Conservation (phyloP, 1,140 invertebrate species). For the Phymorhynchus buccinoides region DNA sequence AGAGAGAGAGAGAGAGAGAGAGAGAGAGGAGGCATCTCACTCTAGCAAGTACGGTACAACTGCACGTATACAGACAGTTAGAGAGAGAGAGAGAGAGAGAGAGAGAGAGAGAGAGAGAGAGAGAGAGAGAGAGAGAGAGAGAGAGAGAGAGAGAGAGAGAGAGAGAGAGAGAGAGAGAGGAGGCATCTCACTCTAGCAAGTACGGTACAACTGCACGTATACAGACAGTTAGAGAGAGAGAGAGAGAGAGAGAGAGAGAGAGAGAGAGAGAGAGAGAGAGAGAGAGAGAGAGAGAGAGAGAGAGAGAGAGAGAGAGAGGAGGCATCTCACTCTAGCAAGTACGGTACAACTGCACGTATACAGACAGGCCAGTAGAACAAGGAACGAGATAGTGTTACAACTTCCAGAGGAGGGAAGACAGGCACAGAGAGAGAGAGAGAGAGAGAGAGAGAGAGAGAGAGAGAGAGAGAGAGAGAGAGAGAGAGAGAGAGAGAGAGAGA, state of each 20-base stretch:
- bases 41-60: background rate
- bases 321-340: no score
- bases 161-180: background rate
- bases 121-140: background rate
- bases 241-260: background rate
- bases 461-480: no score
- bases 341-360: no score
- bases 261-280: background rate
- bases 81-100: background rate
- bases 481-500: no score
- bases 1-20: background rate
- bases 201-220: background rate
- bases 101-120: background rate
- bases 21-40: background rate
- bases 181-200: background rate
- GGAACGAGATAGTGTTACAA: no score
- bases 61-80: background rate
- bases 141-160: background rate
- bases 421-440: no score
- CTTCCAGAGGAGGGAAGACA: no score
- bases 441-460: no score
- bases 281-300: background rate
- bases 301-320: background rate
- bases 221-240: background rate
- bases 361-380: background rate